phyloP scores from a whole-genome alignment of 2,797 vertebrate genomes.

The Poliocrania exsul region DNA sequence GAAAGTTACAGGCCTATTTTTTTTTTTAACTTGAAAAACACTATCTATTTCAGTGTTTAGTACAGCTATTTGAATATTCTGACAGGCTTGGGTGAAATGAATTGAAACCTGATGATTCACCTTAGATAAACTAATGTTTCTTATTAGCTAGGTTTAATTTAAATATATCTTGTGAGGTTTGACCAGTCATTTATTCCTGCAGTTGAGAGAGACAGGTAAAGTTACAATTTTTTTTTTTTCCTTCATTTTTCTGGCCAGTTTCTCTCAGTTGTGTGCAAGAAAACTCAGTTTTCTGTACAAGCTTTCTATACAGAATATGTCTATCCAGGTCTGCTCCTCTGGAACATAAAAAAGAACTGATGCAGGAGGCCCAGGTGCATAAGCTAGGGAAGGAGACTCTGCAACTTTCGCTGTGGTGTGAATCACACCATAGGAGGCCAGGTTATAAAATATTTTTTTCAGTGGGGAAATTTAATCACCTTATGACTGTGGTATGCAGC shows the following conservation, averaged over 20 bases:
- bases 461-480: background rate
- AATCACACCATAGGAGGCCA: background rate
- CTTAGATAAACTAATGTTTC: background rate
- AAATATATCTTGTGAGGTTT: background rate
- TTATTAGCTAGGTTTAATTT: background rate
- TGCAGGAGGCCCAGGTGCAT: background rate
- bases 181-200: background rate
- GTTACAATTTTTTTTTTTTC: background rate
- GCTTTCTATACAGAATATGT: background rate
- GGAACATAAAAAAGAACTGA: background rate
- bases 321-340: background rate
- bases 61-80: background rate
- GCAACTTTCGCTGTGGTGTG: background rate
- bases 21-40: background rate
- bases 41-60: background rate
- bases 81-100: background rate
- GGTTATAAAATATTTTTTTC: background rate
- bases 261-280: background rate
- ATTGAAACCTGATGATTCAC: background rate
- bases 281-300: background rate
- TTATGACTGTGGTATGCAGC: background rate
- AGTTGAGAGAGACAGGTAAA: background rate
- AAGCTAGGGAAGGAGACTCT: background rate
- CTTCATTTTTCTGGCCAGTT: background rate
- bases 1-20: background rate